phyloP scores from a whole-genome alignment of 2,797 vertebrate species.

The Octomys mimax region DNA sequence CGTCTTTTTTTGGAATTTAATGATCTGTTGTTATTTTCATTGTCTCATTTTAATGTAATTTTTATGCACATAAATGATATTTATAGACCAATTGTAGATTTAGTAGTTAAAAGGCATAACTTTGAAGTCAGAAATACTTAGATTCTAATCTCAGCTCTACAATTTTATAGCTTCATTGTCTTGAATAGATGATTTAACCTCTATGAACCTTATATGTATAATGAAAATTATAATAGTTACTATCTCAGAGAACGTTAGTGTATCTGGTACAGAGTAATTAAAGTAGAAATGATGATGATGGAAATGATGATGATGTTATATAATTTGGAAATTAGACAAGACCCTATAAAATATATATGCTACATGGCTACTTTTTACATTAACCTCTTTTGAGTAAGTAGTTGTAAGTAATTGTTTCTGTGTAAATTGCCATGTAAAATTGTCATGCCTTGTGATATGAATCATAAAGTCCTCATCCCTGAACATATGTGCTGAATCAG shows the following conservation, averaged over 20 bases:
- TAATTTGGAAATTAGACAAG: background rate
- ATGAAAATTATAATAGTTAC: background rate
- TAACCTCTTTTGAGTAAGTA: background rate
- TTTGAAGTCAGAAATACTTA: background rate
- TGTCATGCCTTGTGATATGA: background rate
- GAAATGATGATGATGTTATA: background rate
- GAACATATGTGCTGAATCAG: background rate
- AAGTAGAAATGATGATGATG: background rate
- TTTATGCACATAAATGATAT: background rate
- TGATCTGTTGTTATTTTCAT: background rate
- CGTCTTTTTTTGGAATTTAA: background rate
- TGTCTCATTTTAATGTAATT: background rate
- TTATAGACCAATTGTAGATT: background rate
- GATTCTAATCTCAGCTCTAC: background rate
- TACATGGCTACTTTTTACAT: background rate
- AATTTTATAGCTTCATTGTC: background rate
- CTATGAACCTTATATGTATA: background rate
- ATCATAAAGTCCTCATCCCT: background rate
- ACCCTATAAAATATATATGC: background rate
- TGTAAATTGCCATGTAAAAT: background rate
- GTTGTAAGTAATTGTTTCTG: background rate
- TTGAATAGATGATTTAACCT: constrained; percentile 1
- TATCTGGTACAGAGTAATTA: background rate
- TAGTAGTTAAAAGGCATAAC: background rate
- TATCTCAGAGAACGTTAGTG: background rate